phyloP scores from a whole-genome alignment of 1,140 invertebrate genomes.

The Pectinophora gossypiella region DNA sequence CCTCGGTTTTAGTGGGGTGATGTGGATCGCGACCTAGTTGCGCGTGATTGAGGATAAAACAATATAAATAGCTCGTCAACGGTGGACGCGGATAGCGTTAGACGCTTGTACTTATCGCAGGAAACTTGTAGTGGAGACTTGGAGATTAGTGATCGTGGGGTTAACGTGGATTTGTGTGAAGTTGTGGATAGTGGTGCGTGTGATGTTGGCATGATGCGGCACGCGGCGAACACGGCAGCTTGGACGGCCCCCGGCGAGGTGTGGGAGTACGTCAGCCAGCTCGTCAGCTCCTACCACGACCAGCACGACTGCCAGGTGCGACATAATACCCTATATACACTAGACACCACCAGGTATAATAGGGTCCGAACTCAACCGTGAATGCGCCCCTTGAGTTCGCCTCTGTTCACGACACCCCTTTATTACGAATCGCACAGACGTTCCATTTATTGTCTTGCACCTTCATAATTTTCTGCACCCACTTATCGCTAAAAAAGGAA shows the following conservation, averaged over 20 bases:
- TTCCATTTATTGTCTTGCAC: too few species aligned
- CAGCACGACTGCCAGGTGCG: slow-evolving; percentile 65
- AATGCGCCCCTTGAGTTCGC: too few species aligned
- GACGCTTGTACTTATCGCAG: not conserved
- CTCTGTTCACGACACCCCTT: too few species aligned
- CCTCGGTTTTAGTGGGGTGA: slow-evolving; percentile 33
- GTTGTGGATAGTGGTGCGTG: slow-evolving; percentile 9
- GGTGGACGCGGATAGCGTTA: slow-evolving; percentile 30
- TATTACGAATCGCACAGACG: too few species aligned
- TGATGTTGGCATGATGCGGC: slow-evolving; percentile 64
- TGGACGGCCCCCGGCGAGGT: slow-evolving; percentile 68
- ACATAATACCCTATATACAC: too few species aligned
- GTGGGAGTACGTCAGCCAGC: slow-evolving; percentile 69
- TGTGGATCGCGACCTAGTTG: slow-evolving; percentile 71
- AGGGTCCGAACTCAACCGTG: too few species aligned
- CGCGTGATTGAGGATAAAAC: slow-evolving; percentile 72
- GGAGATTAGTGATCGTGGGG: not conserved
- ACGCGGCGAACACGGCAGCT: slow-evolving; percentile 42
- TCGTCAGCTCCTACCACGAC: slow-evolving; percentile 68
- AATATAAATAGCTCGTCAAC: slow-evolving; percentile 72
- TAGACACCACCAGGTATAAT: too few species aligned
- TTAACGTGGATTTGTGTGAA: not conserved
- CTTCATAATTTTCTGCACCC: too few species aligned
- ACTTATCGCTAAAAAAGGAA: too few species aligned
- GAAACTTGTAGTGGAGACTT: not conserved